Base-by-base conservation (phyloP, 2,888 invertebrate species). In the Parelbella ahira region DNA sequence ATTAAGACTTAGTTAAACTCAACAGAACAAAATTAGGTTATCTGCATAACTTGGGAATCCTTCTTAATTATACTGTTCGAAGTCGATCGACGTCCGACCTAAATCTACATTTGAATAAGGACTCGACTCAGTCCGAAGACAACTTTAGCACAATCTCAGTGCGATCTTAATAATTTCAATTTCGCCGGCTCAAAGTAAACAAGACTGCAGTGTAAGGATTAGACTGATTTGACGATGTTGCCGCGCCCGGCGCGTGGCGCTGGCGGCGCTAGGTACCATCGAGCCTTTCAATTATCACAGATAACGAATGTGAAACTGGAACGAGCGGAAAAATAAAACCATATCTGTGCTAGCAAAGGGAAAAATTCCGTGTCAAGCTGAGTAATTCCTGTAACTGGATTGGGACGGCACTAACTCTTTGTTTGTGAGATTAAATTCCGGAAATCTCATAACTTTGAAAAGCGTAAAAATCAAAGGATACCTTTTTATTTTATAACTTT, bases 151-250 rank as follows among this genome's bases (percentile, higher is more conserved):
- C 78, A 82, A 83, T 86, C 76, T 63, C 61, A 63, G 60, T 63
- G 68, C 71, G 57, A 81, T 83, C 84, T 81, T 82, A 79, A 80
- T 83, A 79, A 83, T 73, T 77, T 68, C 73, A 73, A 78, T 81
- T 69, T 72, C 69, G 54, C 63, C 62, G 68, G 69, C 68, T 64
- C 66, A 76, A 68, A 70, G 72, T 77, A 78, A 80, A 78, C 76
- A 77, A 66, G 61, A 67, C 77, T 80, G 75, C 74, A 69, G 60
- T 65, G 53, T 57, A 53, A 62, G 74, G 73, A 71, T 79, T 73
- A 75, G 64, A 69, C 63, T 63, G 66, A 75, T 78, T 79, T 73
- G 70, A 74, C 68, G 68, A 82, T 81, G 74, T 79, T 80, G 66
- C 55, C 56, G 41, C 37, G 42, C 45, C 24, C 38, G 37, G 41